Conservation (phyloP, 2,113 vertebrate species). For the Phrynocephalus versicolor region DNA sequence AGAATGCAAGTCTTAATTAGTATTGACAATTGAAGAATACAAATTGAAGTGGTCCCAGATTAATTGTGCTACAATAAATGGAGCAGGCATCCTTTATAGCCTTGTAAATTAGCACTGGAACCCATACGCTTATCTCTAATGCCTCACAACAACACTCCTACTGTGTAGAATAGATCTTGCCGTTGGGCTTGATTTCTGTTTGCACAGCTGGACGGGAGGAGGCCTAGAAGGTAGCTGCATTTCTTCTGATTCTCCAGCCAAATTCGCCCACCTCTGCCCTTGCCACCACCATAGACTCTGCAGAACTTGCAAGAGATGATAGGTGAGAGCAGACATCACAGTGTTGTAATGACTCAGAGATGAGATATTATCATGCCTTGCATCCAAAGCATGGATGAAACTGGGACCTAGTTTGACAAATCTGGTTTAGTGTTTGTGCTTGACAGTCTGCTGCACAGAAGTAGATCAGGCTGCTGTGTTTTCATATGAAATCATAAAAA, state of each 20-base stretch:
- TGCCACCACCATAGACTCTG: background rate
- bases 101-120: background rate
- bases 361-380: background rate
- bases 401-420: background rate
- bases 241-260: background rate
- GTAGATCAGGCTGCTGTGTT: no score
- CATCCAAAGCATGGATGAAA: background rate
- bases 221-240: background rate
- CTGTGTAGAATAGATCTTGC: background rate
- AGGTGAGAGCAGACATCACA: background rate
- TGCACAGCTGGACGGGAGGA: background rate
- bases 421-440: background rate
- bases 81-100: background rate
- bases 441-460: background rate
- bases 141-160: background rate
- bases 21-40: background rate
- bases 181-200: background rate
- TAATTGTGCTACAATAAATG: background rate
- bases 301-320: slow-evolving; percentile 4
- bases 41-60: background rate
- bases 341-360: background rate
- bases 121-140: background rate
- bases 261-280: background rate
- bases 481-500: background rate
- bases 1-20: background rate